Evolutionary conservation across 2,113 vertebrate genomes (phyloP).

Genomic region (Saguinus midas): DNA sequence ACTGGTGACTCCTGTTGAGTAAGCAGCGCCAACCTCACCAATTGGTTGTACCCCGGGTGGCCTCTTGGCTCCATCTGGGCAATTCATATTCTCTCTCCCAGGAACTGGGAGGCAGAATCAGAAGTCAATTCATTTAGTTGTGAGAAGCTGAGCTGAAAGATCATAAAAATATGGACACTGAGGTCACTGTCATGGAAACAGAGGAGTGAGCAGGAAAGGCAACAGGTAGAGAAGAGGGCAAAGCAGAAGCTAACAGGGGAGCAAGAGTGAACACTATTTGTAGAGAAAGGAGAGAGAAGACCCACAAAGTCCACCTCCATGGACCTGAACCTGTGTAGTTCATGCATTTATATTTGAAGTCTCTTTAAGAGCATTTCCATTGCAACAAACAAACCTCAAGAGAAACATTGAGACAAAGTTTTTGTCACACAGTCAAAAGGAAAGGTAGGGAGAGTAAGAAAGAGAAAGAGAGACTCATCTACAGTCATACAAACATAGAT

Average conservation of each 20-base stretch:
- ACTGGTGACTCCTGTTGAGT: not conserved
- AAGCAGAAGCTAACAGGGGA: not conserved
- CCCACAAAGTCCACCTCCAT: not conserved
- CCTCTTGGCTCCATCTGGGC: not conserved
- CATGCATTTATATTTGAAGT: not conserved
- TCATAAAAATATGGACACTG: not conserved
- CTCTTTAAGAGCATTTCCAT: not conserved
- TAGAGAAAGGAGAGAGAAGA: not conserved
- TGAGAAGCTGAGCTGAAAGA: not conserved
- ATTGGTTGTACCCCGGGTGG: not conserved
- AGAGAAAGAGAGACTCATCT: not conserved
- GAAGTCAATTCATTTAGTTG: not conserved
- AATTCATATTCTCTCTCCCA: not conserved
- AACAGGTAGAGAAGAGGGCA: not conserved
- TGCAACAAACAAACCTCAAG: not conserved
- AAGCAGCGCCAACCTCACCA: not conserved
- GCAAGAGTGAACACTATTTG: not conserved
- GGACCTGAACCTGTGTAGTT: not conserved
- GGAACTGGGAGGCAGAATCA: not conserved
- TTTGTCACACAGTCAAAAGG: not conserved
- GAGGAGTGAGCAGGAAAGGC: not conserved
- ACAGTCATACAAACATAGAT: not conserved
- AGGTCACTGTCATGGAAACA: not conserved
- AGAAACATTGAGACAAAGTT: not conserved
- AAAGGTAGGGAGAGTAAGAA: not conserved